Base-by-base conservation (phyloP, 2,797 vertebrate species). In the Malurus leucopterus region DNA sequence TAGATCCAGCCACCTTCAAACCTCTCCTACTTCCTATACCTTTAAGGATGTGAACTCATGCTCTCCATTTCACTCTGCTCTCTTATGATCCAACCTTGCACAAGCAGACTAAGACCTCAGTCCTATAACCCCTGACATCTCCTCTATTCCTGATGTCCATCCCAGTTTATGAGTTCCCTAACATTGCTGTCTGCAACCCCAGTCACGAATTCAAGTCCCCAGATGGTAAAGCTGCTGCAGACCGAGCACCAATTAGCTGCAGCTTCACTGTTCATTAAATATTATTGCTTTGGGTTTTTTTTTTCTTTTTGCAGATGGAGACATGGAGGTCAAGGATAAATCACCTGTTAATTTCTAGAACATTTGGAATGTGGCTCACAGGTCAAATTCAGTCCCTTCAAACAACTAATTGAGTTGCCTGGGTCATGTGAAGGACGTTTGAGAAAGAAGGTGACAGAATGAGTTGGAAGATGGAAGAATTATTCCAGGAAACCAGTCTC, bases 201-300 rank as follows among this genome's bases (percentile, higher is more conserved):
- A 51, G 67, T 69, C 72, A 80, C 3, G 23, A 58, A 36, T 54
- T 85, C 46, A 65, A 71, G 32, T 68, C 9, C 84, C 50, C 72
- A 85, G 40, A 54, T 32, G 44, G 32, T 40, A 83, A 74, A 89
- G 15, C 47, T 80, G 41, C 55, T 65, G 41, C 67, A 85, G 58
- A 69, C 11, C 0, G 1, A 85, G 40, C n/a, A 75, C n/a, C 54
- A 87, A 87, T 89, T 90, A 93, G n/a, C 55, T 89, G 34, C 43
- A 77, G 51, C 26, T 88, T 88, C 7, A 34, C 34, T 78, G 53
- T 49, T 89, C 75, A 77, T 91, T 94, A 94, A 80, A 78, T 84
- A 57, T 30, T 70, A 87, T 74, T 80, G 34, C 24, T 79, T 61
- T 70, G 51, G 57, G 64, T 1, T 1, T 54, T 55, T 83, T 83